These are phyloP conservation scores for Megalonaias nervosa DNA, from an alignment of 1,140 invertebrate genomes.

Conservation along the genomic window DNA sequence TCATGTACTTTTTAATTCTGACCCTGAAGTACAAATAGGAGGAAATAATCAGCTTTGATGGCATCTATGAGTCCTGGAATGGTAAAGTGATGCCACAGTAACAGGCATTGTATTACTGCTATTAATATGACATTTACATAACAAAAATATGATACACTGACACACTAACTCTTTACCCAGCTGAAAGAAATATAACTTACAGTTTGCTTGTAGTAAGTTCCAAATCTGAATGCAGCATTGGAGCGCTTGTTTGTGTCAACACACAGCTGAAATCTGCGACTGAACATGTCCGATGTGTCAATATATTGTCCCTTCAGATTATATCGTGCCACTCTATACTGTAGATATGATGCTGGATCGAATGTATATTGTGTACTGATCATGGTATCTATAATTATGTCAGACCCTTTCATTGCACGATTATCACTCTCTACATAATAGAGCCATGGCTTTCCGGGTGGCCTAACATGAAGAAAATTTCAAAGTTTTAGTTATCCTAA, in stretches of 20 bases:
- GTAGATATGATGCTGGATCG: constrained; percentile 54
- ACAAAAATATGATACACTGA: no score
- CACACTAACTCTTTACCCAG: not conserved
- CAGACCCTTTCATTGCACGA: constrained; percentile 64
- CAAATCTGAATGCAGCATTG: constrained; percentile 76
- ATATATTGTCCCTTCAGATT: constrained; percentile 67
- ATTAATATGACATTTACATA: no score
- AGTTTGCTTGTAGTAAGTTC: constrained; percentile 71
- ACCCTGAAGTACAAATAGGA: no score
- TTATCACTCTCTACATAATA: constrained; percentile 73
- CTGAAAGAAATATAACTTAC: constrained; percentile 38
- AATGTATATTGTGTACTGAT: constrained; percentile 75
- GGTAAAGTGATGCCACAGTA: no score
- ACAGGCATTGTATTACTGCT: no score
- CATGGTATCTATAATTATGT: constrained; percentile 72
- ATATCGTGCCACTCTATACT: constrained; percentile 54
- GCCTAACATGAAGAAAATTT: constrained; percentile 52
- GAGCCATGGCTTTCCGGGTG: constrained; percentile 72
- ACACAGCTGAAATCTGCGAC: constrained; percentile 72
- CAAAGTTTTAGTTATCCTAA: not conserved
- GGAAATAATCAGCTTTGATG: no score
- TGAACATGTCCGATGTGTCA: constrained; percentile 55
- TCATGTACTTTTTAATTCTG: no score
- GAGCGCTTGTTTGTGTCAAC: constrained; percentile 70
- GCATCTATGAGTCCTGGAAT: no score